Base-by-base conservation (phyloP, 2,113 vertebrate genomes). In the Tragelaphus strepsiceros region DNA sequence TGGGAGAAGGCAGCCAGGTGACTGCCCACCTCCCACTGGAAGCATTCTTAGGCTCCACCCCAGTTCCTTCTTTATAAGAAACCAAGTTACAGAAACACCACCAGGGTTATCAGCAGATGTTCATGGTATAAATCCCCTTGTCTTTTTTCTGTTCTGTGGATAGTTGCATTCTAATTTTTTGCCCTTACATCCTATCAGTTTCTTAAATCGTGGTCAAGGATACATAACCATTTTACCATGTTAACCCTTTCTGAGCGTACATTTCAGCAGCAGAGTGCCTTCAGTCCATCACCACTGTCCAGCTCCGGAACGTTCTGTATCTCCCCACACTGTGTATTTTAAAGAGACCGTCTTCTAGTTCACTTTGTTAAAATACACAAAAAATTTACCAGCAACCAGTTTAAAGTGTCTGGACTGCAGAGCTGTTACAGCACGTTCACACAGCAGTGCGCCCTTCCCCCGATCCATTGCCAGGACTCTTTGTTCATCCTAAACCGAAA, bases 371-470 rank as follows among this genome's bases (percentile, higher is more conserved):
- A 88, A 28, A 94, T 64, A 54, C 17, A 14, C 49, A 24, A 6
- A 54, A 56, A 46, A 19, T 67, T 56, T 13, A n/a, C 12, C 35
- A 21, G n/a, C 39, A 56, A 24, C 67, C 82, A 59, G 30, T 22
- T 86, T n/a, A 16, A 10, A 54, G 82, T 46, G 35, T 43, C 8
- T 11, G 24, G 54, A 10, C 39, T 84, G 46, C 7, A 56, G 7
- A 19, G 53, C 24, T 6, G 17, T 58, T 51, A 58, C 19, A 82
- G 26, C 28, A 32, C 1, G 2, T 19, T 58, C 39, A 51, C 0
- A 0, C 2, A 24, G 81, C 7, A 13, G 24, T 58, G 49, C 3
- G 5, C 2, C 22, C 4, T 0, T 46, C 16, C 14, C 35, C 7
- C 30, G 2, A 24, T 30, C 11, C 9, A 9, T 21, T 46, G 49